Evolutionary conservation across 2,113 vertebrate species (phyloP), one percentile per base, ranked within the genome.

Genomic region (Cyrtonyx montezumae): DNA sequence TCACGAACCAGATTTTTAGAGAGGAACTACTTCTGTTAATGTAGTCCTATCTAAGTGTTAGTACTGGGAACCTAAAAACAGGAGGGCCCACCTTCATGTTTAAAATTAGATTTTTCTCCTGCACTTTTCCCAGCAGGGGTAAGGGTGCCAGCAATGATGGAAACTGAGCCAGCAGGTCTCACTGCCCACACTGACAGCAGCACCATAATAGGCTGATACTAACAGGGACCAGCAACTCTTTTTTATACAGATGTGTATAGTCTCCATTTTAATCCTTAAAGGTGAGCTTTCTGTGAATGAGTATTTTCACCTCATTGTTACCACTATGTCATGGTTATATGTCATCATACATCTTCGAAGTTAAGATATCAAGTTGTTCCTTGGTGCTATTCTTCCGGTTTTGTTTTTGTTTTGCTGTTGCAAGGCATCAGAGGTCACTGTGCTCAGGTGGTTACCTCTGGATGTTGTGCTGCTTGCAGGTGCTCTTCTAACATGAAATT

Each of bases 191-290:
- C 48, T 65, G 91, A 88, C 89, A 92, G 84, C 32, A 55, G 69
- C 67, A 37, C 61, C 17, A 1, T 37, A 81, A 68, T 18, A 78
- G 74, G 32, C 53, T 68, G 70, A 34, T 63, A 46, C 43, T 61
- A 69, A 67, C 58, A 79, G 62, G 74, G 53, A 71, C 53, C 45
- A 83, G 71, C 71, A 73, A 14, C 30, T n/a, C 30, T 58, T 36
- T 80, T 62, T 16, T 5, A 5, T 55, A 61, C 20, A 75, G 75
- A 79, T 0, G 0, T 3, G 2, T 4, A 58, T 4, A 2, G 46
- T 81, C 86, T 91, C 93, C 67, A 76, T 87, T 94, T 94, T 36
- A n/a, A 81, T 84, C 43, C 48, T 87, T 68, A 61, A 79, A 87
- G 37, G 79, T 70, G 73, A 86, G 65, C 32, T 88, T 16, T 74